Base-by-base conservation (phyloP, 2,888 invertebrate species). In the Argyresthia goedartella region DNA sequence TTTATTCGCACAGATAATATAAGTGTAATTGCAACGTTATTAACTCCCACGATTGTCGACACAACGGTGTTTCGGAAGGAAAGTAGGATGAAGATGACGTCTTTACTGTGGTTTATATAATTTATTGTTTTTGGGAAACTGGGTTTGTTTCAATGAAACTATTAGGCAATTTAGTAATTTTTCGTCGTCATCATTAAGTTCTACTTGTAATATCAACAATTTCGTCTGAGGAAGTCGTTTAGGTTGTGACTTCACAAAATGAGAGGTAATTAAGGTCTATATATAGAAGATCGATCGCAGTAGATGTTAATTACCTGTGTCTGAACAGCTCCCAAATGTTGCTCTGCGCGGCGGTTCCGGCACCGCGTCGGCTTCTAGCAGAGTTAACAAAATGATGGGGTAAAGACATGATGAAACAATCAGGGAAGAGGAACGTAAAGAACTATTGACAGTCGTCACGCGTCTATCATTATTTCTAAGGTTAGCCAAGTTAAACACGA, bases 271-370 rank as follows among this genome's bases (percentile, higher is more conserved):
- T 7, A 36, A 8, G 36, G 9, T 36, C 36, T 36, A n/a, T 36
- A 36, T 9, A n/a, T 8, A 36, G 36, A 36, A 36, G 36, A 9
- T 36, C 7, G 9, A 36, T 36, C 36, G 8, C 7, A 36, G 7
- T 36, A 36, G 9, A 44, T n/a, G n/a, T 52, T 65, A 81, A 86
- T 87, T 88, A 87, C 90, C 90, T 88, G 88, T 79, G 61, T 86
- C 87, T 67, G 87, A 87, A 74, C 77, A 82, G 75, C 80, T 82
- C 71, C 85, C 84, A 63, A 84, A 79, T 60, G 86, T 76, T 52
- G 87, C 80, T 71, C 90, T 87, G 77, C 90, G 90, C 60, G 90
- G 89, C 63, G 92, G 88, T 67, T 90, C 89, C 64, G 91, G 91
- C 63, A 89, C 88, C 62, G 80, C 75, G 67, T 89, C 90, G 71